Base-by-base conservation (phyloP, 1,140 invertebrate species). In the Atopsyche davidsoni region DNA sequence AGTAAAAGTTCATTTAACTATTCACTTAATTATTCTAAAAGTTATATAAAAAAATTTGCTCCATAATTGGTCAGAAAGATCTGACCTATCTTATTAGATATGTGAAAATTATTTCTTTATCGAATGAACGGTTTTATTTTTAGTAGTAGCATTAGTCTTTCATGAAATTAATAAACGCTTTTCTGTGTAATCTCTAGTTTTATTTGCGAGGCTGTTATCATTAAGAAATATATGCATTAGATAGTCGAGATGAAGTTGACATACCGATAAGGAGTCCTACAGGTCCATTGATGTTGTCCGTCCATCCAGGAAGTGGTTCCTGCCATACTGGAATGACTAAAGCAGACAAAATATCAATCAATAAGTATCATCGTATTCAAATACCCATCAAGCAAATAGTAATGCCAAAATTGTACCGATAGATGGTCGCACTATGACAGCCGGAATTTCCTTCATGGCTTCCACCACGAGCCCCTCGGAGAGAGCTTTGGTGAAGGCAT, bases 201-300 rank as follows among this genome's bases (percentile, higher is more conserved):
- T n/a, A n/a, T n/a, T n/a, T n/a, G n/a, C n/a, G n/a, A n/a, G n/a
- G n/a, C n/a, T n/a, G n/a, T n/a, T n/a, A n/a, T n/a, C n/a, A n/a
- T n/a, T n/a, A n/a, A n/a, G n/a, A n/a, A n/a, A n/a, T n/a, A n/a
- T n/a, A n/a, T n/a, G n/a, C n/a, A n/a, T n/a, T n/a, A n/a, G n/a
- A n/a, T n/a, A n/a, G 13, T 28, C 13, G 25, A 9, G 13, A 7
- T 28, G 7, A 17, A 38, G 13, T 34, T 28, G 21, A 53, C 54
- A 64, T 58, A 67, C 82, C 85, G 21, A 85, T 86, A 3, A 87
- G 63, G 1, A 87, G 65, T 10, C 85, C 90, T 21, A 85, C 89
- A 0, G 91, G 89, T 17, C 91, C 91, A 63, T 94, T 94, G 47
- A 92, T 84, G 63, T 94, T 96, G 61, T 96, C 92, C 2, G 90